phyloP scores from a whole-genome alignment of 2,888 invertebrate species.

The Idaea biselata region DNA sequence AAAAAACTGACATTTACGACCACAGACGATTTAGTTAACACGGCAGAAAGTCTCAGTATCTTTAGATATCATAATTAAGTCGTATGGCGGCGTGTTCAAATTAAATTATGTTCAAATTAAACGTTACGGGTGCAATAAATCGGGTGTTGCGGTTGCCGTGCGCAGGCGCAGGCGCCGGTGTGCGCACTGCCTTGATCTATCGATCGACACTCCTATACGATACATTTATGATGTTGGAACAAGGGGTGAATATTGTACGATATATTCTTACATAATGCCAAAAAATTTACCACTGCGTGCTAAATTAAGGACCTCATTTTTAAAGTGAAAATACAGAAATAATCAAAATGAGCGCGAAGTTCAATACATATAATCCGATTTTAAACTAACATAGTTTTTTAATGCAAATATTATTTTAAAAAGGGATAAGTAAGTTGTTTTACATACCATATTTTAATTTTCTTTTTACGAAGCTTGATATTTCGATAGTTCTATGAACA shows the following conservation, averaged over 20 bases:
- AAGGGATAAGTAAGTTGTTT: too few species aligned
- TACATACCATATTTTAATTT: too few species aligned
- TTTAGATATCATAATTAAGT: conserved; percentile 69
- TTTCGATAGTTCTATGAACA: too few species aligned
- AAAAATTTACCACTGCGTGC: too few species aligned
- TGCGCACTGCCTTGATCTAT: conserved; percentile 57
- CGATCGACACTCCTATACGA: conserved; percentile 38
- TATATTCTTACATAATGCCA: too few species aligned
- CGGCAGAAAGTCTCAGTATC: conserved; percentile 36
- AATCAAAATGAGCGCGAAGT: too few species aligned
- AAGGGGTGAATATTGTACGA: not conserved
- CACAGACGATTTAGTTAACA: conserved; percentile 16
- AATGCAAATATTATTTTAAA: too few species aligned
- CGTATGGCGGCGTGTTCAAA: conserved; percentile 63
- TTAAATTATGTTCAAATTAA: conserved; percentile 73
- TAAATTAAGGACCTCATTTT: too few species aligned
- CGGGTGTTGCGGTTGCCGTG: conserved; percentile 36
- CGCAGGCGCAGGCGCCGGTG: conserved; percentile 50
- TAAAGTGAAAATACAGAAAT: too few species aligned
- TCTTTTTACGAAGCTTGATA: too few species aligned
- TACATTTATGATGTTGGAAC: not conserved
- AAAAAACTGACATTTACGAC: conserved; percentile 12
- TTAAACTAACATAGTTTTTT: not conserved
- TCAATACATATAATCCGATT: too few species aligned
- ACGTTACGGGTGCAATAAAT: conserved; percentile 63